Percentiles rank a stretch among this genome's conserved stretches.
Evolutionary conservation across 2,888 invertebrate genomes (phyloP).

Genomic region (Drosophila subsilvestris): DNA sequence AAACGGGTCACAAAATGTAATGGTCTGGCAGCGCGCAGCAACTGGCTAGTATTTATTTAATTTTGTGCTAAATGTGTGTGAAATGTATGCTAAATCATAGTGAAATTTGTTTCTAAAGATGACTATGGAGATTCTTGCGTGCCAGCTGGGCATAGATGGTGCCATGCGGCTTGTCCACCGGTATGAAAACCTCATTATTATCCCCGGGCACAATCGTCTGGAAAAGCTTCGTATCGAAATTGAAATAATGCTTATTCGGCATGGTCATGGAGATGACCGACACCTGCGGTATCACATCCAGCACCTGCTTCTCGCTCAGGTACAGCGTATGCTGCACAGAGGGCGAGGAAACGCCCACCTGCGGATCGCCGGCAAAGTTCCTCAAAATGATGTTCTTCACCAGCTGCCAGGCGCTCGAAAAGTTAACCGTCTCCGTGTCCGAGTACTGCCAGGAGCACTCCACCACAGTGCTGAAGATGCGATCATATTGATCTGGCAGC

Average conservation of each 20-base stretch:
- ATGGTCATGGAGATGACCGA: conserved; percentile 89
- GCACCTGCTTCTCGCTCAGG: conserved; percentile 88
- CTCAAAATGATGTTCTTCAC: conserved; percentile 89
- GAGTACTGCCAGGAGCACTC: conserved; percentile 91
- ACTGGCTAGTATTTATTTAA: neutral
- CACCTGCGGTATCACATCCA: conserved; percentile 89
- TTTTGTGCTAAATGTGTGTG: neutral
- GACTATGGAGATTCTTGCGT: conserved; percentile 83
- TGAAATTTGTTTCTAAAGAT: conserved; percentile 61
- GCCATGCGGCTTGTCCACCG: conserved; percentile 91
- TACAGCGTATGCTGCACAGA: conserved; percentile 92
- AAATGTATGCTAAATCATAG: neutral
- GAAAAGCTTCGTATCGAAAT: conserved; percentile 90
- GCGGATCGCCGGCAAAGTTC: conserved; percentile 91
- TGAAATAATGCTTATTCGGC: conserved; percentile 93
- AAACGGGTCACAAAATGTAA: too few relatives aligned
- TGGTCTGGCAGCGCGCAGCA: too few relatives aligned
- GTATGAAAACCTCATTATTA: conserved; percentile 89
- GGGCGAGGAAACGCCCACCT: conserved; percentile 89
- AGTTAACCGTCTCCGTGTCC: conserved; percentile 87
- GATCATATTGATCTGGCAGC: conserved; percentile 89
- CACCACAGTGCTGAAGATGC: conserved; percentile 90
- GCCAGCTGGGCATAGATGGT: conserved; percentile 90
- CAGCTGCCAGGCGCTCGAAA: conserved; percentile 88
- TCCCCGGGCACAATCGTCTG: conserved; percentile 87